These are phyloP conservation scores for Lycodopsis pacificus DNA, from an alignment of 2,797 vertebrate species.

Conservation along the genomic window DNA sequence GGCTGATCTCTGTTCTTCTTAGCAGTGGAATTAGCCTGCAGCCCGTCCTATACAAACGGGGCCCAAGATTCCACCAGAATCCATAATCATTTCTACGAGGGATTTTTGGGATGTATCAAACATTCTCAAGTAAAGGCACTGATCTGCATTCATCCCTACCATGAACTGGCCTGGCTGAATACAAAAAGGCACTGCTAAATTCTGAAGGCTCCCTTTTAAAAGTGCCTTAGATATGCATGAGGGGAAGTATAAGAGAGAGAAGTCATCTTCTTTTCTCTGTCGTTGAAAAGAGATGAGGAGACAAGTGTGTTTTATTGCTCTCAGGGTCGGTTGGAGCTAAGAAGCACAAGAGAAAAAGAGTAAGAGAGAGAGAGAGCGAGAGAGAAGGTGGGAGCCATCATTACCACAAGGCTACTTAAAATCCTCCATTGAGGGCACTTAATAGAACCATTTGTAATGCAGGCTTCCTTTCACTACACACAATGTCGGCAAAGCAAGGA, in stretches of 20 bases:
- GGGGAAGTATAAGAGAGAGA: constrained; percentile 63
- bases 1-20: constrained; percentile 83
- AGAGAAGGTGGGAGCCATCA: constrained; percentile 72
- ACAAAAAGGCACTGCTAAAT: constrained; percentile 74
- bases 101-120: constrained; percentile 78
- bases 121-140: constrained; percentile 75
- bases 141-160: constrained; percentile 81
- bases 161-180: constrained; percentile 75
- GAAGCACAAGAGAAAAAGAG: constrained; percentile 26
- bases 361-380: constrained; percentile 39
- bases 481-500: constrained; percentile 60
- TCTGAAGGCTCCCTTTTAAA: constrained; percentile 68
- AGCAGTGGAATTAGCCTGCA: constrained; percentile 72
- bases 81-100: constrained; percentile 80
- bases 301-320: constrained; percentile 79
- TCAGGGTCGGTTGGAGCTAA: constrained; percentile 60
- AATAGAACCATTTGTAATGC: constrained; percentile 82
- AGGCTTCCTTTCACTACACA: constrained; percentile 72
- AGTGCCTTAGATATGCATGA: constrained; percentile 66
- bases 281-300: constrained; percentile 75
- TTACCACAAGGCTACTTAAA: constrained; percentile 81
- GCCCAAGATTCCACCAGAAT: constrained; percentile 73
- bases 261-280: constrained; percentile 70
- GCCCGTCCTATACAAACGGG: constrained; percentile 78
- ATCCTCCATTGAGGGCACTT: constrained; percentile 78